Base-by-base conservation (phyloP, 2,113 vertebrate species). In the Coracopsis vasa region DNA sequence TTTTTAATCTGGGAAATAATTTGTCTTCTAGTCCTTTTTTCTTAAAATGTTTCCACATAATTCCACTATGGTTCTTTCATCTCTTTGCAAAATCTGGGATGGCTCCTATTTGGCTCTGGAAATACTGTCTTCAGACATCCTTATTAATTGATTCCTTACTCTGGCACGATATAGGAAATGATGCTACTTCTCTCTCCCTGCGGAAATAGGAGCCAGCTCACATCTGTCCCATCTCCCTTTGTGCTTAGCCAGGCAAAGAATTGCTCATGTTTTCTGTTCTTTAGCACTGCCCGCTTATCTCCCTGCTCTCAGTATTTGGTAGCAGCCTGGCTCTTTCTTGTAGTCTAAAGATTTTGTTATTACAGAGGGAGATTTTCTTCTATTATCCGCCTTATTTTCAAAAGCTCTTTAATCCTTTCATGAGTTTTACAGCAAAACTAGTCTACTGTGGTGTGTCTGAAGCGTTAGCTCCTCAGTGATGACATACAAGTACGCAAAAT, bases 101-200 rank as follows among this genome's bases (percentile, higher is more conserved):
- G 94, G 80, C 86, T 94, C 80, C 94, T 96, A 41, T 95, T 80
- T 94, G 92, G 66, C 73, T 94, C 79, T 89, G 95, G 77, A 93
- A 95, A 69, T 47, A 66, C 82, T 62, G 72, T 92, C 92, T 95
- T 94, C 83, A 86, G 90, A 90, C 92, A 42, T 88, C 69, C 94
- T 93, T 77, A 56, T 92, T 94, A 93, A 95, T 96, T 95, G 96
- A 95, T 96, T 96, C 94, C 93, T 86, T 95, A 51, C 90, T 95
- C 72, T 78, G 88, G 95, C 83, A 86, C 53, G 44, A 27, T 56
- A 7, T 7, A 85, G 85, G 82, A 66, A 80, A 75, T 3, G 51
- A 94, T 86, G 70, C 56, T 93, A 17, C 75, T 94, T 65, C 80
- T 61, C 28, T 29, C 72, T 96, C 90, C 88, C 95, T 27, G 21